Conservation (phyloP, 2,888 invertebrate species). For the Spisula solida region DNA sequence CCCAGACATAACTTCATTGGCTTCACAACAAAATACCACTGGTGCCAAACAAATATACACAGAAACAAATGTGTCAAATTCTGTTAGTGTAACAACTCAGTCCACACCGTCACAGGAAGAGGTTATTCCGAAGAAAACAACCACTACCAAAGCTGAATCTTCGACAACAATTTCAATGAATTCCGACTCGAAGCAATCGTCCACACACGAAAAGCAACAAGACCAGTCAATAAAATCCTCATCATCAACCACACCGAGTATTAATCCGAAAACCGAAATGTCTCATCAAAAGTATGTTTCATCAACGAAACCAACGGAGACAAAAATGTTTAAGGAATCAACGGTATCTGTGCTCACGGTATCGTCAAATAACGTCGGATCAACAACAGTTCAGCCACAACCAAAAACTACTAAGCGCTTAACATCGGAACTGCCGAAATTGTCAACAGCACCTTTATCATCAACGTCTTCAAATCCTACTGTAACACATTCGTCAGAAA, state of each 20-base stretch:
- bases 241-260: too few species aligned
- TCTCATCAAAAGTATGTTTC: background rate
- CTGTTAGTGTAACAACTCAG: background rate
- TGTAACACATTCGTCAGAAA: too few species aligned
- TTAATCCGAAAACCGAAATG: background rate
- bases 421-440: background rate
- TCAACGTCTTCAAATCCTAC: background rate
- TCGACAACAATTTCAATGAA: background rate
- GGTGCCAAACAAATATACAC: background rate
- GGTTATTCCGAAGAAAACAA: background rate
- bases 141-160: background rate
- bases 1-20: background rate
- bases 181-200: background rate
- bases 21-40: background rate
- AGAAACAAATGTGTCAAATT: background rate
- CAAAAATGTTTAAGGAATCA: background rate
- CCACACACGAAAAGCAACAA: background rate
- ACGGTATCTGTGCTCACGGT: background rate
- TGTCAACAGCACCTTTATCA: background rate
- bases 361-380: background rate
- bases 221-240: too few species aligned
- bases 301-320: background rate
- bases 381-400: background rate
- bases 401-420: background rate
- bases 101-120: background rate